Evolutionary conservation across 2,797 vertebrate species (phyloP).

Genomic region (Ataeniobius toweri): DNA sequence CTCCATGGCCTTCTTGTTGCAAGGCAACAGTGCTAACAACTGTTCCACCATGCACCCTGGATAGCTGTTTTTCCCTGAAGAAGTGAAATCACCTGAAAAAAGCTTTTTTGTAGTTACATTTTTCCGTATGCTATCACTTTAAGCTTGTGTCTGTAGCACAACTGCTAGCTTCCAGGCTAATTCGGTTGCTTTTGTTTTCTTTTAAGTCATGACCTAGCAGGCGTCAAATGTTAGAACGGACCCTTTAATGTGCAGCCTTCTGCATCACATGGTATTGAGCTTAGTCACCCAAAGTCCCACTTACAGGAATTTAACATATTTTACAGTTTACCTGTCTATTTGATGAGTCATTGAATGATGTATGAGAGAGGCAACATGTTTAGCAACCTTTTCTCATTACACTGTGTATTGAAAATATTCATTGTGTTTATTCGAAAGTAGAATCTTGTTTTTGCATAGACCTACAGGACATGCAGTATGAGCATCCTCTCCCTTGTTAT

Average conservation of each 20-base stretch:
- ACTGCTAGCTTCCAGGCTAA: neutral
- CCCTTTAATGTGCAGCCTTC: too few relatives aligned
- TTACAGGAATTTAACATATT: conserved; percentile 12
- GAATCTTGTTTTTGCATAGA: neutral
- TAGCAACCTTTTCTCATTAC: neutral
- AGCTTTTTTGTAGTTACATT: neutral
- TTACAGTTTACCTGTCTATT: neutral
- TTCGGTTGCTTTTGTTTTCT: neutral
- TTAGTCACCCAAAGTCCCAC: conserved; percentile 5
- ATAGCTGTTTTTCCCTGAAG: neutral
- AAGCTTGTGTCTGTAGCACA: too few relatives aligned
- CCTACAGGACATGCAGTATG: neutral
- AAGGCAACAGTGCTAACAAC: neutral
- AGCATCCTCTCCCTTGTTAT: conserved; percentile 16
- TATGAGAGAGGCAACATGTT: neutral
- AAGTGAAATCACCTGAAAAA: neutral
- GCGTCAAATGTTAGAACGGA: neutral
- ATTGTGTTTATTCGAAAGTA: neutral
- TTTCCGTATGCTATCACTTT: neutral
- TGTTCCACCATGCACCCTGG: neutral
- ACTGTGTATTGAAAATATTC: neutral
- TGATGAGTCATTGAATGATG: conserved; percentile 3
- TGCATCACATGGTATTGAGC: conserved; percentile 8
- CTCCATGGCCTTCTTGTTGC: neutral
- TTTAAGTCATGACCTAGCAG: neutral